Percentiles rank a stretch among this genome's conserved stretches.
Conservation (phyloP, 1,140 invertebrate species). For the Megathymus violae region DNA sequence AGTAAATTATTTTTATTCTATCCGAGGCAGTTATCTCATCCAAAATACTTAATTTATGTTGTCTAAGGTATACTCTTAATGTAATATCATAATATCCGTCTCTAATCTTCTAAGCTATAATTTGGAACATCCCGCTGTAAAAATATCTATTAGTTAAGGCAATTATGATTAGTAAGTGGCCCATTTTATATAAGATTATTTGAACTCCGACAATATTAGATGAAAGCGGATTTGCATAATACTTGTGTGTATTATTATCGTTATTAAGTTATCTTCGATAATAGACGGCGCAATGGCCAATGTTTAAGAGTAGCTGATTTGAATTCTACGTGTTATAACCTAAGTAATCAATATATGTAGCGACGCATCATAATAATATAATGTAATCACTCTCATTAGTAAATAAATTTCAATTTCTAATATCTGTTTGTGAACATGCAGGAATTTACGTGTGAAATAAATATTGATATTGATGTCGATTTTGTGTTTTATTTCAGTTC, state of each 20-base stretch:
- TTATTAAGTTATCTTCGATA: not conserved
- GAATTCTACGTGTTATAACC: not conserved
- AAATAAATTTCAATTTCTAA: not conserved
- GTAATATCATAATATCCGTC: not conserved
- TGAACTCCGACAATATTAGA: not conserved
- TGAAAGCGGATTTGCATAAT: not conserved
- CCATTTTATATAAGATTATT: not conserved
- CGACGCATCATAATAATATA: not conserved
- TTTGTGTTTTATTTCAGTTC: constrained; percentile 4
- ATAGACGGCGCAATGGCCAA: not conserved
- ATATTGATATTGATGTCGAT: not conserved
- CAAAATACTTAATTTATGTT: not conserved
- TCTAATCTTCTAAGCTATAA: not conserved
- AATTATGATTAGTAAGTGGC: not conserved
- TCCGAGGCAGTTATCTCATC: not conserved
- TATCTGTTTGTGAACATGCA: not conserved
- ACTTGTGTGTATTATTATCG: not conserved
- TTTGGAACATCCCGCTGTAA: not conserved
- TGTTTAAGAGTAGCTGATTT: not conserved
- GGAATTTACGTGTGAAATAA: not conserved
- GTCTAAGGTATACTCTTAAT: not conserved
- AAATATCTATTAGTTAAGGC: not conserved
- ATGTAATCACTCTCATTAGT: not conserved
- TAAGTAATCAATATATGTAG: not conserved
- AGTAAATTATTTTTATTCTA: constrained; percentile 2